Conservation (phyloP, 2,113 vertebrate species). For the Callionymus lyra region DNA sequence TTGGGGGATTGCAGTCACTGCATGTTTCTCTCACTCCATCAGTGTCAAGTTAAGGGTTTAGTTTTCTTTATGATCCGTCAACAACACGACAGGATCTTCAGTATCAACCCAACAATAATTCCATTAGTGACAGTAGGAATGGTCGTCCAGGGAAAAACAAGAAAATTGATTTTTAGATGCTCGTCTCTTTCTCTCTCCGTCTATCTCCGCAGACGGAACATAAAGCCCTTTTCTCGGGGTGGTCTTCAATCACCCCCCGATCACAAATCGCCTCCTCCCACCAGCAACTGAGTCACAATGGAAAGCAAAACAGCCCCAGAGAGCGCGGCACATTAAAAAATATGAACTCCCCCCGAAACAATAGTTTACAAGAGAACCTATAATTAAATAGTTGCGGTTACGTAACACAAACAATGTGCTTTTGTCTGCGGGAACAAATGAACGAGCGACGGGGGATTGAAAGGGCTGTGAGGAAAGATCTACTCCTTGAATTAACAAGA, state of each 20-base stretch:
- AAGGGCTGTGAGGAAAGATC: too few species aligned
- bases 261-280: conserved; percentile 19
- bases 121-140: conserved; percentile 8
- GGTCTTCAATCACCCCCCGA: conserved; percentile 50
- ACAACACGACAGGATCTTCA: conserved; percentile 13
- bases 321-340: conserved; percentile 2
- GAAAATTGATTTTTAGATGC: conserved; percentile 35
- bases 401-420: too few species aligned
- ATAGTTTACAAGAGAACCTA: too few species aligned
- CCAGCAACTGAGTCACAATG: conserved; percentile 2
- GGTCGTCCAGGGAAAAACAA: conserved; percentile 1
- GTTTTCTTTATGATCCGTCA: too few species aligned
- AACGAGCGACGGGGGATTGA: too few species aligned
- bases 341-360: too few species aligned
- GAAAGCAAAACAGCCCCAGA: not conserved
- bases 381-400: too few species aligned
- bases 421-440: too few species aligned
- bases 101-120: conserved; percentile 13
- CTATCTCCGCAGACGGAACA: conserved; percentile 17
- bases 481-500: too few species aligned
- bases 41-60: too few species aligned
- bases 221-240: conserved; percentile 28
- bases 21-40: too few species aligned
- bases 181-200: conserved; percentile 2
- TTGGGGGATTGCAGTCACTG: too few species aligned